Base-by-base conservation (phyloP, 1,140 invertebrate species). In the Caenorhabditis inopinata region DNA sequence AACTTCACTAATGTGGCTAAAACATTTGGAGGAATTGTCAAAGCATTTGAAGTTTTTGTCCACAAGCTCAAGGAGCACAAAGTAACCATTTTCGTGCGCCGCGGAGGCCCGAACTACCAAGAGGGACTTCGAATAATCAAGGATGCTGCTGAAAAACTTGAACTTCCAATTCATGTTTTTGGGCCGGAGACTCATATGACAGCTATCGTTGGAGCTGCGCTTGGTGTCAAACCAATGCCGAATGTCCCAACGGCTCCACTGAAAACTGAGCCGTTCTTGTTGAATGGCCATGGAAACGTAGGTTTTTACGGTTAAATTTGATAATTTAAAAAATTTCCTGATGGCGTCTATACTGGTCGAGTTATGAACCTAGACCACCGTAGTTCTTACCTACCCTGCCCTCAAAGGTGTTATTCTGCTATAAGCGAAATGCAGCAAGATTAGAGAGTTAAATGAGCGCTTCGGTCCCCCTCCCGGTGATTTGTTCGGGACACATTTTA, bases 101-200 rank as follows among this genome's bases (percentile, higher is more conserved):
- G 97, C 84, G 97, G 96, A 53, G 97, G 97, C 5, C 97, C 97
- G 23, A 99, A 99, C 91, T 99, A 97, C 89, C 97, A 99, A 90
- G 96, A 97, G 90, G 96, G 96, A 12, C 90, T 97, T 2, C 86
- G 92, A 35, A 89, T 91, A 21, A 92, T 92, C 90, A 89, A 91
- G 77, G 91, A 92, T 88, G 86, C 91, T 5, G 82, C 80, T 85
- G 93, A 93, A 18, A 91, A 90, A 29, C 68, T 97, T 18, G 94
- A 94, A 58, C 94, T 99, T 86, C 95, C 96, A 0, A 92, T 98
- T 83, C 90, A 92, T 86, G 97, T 99, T 32, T 99, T 97, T 89
- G 97, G 97, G 0, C 97, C 97, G 0, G 97, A 99, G 90, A 97
- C 95, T 12, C 97, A 99, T 89, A 99, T 99, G 97, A 99, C 97